Percentiles rank a stretch among this genome's conserved stretches.
phyloP scores from a whole-genome alignment of 2,797 vertebrate genomes.

The Schizothorax lantsangensis region DNA sequence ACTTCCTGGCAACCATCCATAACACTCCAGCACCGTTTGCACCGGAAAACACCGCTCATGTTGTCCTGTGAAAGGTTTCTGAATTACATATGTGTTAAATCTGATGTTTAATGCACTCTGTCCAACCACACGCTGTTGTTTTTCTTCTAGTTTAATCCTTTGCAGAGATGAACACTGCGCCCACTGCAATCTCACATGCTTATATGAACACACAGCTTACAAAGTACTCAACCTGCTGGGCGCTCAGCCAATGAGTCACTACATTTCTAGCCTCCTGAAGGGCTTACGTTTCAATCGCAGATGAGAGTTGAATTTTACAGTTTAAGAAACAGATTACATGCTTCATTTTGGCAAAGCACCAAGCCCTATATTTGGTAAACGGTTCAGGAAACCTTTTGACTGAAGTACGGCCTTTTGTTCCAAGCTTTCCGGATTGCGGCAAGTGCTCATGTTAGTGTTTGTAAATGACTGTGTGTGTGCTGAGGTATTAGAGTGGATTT shows the following conservation, averaged over 20 bases:
- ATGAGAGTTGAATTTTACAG: constrained; percentile 9
- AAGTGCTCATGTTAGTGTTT: constrained; percentile 16
- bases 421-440: constrained; percentile 30
- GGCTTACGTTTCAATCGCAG: constrained; percentile 15
- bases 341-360: constrained; percentile 22
- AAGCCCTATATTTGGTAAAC: constrained; percentile 6
- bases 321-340: constrained; percentile 38
- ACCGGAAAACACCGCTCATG: neutral
- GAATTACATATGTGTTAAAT: constrained; percentile 11
- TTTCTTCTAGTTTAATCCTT: constrained; percentile 16
- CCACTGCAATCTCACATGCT: constrained; percentile 22
- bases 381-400: constrained; percentile 12
- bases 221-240: constrained; percentile 37
- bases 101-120: constrained; percentile 4
- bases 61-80: neutral
- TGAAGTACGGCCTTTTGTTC: constrained; percentile 31
- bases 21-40: neutral
- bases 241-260: constrained; percentile 26
- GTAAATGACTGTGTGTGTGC: constrained; percentile 45
- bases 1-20: neutral
- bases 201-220: constrained; percentile 34
- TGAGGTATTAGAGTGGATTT: constrained; percentile 77
- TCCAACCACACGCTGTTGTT: neutral
- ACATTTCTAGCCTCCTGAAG: constrained; percentile 23
- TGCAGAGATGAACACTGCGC: constrained; percentile 13